Base-by-base conservation (phyloP, 2,113 vertebrate genomes). In the Cochlearius cochlearius region DNA sequence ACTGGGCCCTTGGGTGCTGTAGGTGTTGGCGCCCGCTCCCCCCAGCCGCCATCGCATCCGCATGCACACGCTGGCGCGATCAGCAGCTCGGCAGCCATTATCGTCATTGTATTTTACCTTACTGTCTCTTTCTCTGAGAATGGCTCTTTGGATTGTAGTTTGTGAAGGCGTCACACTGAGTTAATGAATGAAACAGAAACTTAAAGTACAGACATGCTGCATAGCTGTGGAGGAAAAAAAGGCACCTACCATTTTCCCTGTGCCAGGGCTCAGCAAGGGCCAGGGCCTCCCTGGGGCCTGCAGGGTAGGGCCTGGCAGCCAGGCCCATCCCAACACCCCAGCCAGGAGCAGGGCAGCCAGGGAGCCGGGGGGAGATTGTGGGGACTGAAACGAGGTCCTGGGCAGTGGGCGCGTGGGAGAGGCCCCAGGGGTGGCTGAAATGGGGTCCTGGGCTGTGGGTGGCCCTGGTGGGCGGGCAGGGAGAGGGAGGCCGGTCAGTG, bases 31-130 rank as follows among this genome's bases (percentile, higher is more conserved):
- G 58, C 10, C 12, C 10, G 6, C 11, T 62, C 1, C 0, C 15
- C 12, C 29, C 68, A 43, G 39, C 62, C 3, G 0, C 11, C 12
- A 15, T 41, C 7, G 0, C 4, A 0, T 55, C 20, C 1, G 2
- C 7, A 22, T 0, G 0, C 5, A 19, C 22, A 23, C 0, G 0
- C 5, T 3, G 1, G 45, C 2, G 0, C 2, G 2, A 10, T 27
- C 39, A 68, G n/a, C 14, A 41, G 2, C 30, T n/a, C 5, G 2
- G 11, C 1, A 1, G 55, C 77, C 13, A 45, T 53, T 32, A 29
- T 20, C 34, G 9, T 38, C 3, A 3, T 47, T 20, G 25, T 39
- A 26, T 80, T 56, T 85, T 45, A 45, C 32, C 10, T 49, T 45
- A 5, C 27, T 50, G 36, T 34, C 41, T 92, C 18, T 52, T 80